Base-by-base conservation (phyloP, 2,797 vertebrate species). In the Loriculus beryllinus region DNA sequence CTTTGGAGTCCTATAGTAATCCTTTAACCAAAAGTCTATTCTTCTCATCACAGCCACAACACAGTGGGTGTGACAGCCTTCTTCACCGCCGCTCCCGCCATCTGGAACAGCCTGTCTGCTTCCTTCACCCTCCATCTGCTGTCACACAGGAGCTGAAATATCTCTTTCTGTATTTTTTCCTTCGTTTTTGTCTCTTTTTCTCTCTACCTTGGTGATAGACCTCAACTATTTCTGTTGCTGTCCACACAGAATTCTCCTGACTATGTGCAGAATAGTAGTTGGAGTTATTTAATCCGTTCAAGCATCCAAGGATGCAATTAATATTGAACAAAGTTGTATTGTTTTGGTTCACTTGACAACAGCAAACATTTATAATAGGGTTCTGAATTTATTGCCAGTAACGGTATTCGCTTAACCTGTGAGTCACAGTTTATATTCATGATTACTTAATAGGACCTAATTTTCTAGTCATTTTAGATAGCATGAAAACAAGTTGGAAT, bases 371-470 rank as follows among this genome's bases (percentile, higher is more conserved):
- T 86, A 92, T 92, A 92, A 93, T 60, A 72, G 91, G 63, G 63
- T 93, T 93, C 79, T 95, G 91, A 74, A 90, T 93, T 90, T 97
- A 90, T 94, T 96, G 87, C 84, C 63, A 83, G 85, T 83, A 77
- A 95, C 83, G 75, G 77, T 81, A 79, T 92, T 96, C 82, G 87
- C 80, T 95, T 97, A 93, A 92, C 71, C 1, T 19, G 80, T 96
- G 94, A 97, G 75, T 97, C 96, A 96, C 56, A 90, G 80, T 95
- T 96, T 91, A 85, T 94, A 45, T 74, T 93, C 57, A 33, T 90
- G 95, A 95, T 96, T 95, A 93, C 95, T 96, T 97, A 96, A 97
- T 95, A 92, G 90, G 67, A 83, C 88, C 86, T 96, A 95, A 96
- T 97, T 96, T 96, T 96, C 78, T 84, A 91, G 91, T 95, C 75